phyloP scores from a whole-genome alignment of 2,113 vertebrate species.

The Pseudopodoces humilis region DNA sequence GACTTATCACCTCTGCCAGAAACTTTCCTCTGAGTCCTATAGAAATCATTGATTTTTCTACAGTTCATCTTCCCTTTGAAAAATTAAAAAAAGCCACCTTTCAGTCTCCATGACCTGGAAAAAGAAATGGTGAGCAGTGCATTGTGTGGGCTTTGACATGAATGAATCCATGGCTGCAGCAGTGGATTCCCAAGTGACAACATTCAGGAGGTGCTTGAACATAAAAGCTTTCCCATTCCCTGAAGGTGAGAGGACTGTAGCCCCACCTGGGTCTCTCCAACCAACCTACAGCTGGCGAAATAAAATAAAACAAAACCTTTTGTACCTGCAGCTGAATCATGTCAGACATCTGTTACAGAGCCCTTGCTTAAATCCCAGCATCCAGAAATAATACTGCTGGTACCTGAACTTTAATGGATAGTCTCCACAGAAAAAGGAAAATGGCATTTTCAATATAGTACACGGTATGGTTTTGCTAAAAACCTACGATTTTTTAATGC shows the following conservation, averaged over 20 bases:
- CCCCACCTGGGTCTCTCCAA: background rate
- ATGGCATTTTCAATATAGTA: background rate
- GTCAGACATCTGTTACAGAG: background rate
- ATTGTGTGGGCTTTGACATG: background rate
- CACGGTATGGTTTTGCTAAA: background rate
- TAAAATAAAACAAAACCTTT: background rate
- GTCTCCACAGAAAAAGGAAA: background rate
- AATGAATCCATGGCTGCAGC: background rate
- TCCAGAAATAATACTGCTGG: background rate
- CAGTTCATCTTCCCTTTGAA: background rate
- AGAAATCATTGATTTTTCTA: background rate
- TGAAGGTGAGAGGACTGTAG: background rate
- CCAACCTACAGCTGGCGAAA: background rate
- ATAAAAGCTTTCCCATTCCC: background rate
- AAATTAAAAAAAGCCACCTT: background rate
- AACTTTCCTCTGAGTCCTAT: background rate
- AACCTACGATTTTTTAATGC: background rate
- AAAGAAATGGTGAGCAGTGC: background rate
- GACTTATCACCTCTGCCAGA: background rate
- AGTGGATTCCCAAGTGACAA: background rate
- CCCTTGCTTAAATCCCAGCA: background rate
- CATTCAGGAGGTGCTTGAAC: background rate
- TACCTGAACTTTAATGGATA: background rate
- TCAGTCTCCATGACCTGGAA: background rate
- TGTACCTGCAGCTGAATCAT: background rate